phyloP scores from a whole-genome alignment of 2,113 vertebrate genomes.

The Eira barbara region DNA sequence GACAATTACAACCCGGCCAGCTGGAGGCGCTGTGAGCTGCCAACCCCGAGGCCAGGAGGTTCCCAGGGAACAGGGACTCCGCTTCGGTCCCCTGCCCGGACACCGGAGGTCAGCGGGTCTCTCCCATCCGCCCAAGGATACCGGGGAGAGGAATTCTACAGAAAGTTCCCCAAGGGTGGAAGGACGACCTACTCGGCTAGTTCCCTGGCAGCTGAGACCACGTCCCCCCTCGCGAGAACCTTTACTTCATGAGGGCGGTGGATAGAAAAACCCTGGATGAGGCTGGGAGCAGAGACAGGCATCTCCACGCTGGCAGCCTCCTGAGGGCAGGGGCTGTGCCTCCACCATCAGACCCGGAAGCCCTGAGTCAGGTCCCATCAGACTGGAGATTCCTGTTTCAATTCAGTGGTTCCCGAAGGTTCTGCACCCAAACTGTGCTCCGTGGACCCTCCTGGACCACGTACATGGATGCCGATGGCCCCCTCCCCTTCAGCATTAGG shows the following conservation, averaged over 20 bases:
- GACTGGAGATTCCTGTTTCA: background rate
- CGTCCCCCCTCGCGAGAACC: rapidly evolving
- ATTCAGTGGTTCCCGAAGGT: background rate
- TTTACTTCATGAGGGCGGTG: background rate
- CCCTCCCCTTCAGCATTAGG: rapidly evolving
- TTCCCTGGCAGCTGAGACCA: background rate
- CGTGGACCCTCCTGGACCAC: background rate
- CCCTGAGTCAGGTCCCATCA: background rate
- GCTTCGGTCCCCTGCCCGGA: background rate
- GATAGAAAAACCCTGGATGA: background rate
- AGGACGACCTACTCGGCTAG: rapidly evolving
- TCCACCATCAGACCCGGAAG: background rate
- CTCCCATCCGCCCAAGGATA: background rate
- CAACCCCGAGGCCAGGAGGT: background rate
- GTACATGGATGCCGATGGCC: rapidly evolving
- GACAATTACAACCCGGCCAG: rapidly evolving
- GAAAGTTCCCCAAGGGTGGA: rapidly evolving
- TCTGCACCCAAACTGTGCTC: background rate
- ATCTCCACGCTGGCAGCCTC: rapidly evolving
- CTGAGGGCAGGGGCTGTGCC: background rate
- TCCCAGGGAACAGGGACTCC: background rate
- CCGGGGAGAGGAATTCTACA: background rate
- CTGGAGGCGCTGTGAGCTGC: rapidly evolving
- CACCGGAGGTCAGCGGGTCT: background rate
- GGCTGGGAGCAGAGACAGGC: background rate